phyloP scores from a whole-genome alignment of 2,113 vertebrate species.

The Synodontis membranacea region DNA sequence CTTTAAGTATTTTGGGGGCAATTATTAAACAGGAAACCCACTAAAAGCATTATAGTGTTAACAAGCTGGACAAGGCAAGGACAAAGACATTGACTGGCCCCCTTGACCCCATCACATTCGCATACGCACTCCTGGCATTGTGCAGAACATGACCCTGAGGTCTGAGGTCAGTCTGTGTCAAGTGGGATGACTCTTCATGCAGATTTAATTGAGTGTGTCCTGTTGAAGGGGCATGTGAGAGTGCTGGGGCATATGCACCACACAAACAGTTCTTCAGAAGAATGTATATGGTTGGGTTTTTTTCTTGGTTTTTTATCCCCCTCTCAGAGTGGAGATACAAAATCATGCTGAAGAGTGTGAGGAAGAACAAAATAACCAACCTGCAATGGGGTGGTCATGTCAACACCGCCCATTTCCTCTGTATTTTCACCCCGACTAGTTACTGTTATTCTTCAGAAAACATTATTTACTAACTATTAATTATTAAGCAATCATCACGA shows the following conservation, averaged over 20 bases:
- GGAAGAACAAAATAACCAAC: neutral
- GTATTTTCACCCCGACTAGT: neutral
- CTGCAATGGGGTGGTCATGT: neutral
- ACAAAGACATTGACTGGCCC: slow-evolving; percentile 64
- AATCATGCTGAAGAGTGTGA: slow-evolving; percentile 8
- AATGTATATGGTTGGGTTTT: neutral
- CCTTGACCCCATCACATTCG: slow-evolving; percentile 50
- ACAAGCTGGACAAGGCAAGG: slow-evolving; percentile 62
- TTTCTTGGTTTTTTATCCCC: neutral
- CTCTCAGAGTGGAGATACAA: too few species aligned
- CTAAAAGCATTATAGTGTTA: slow-evolving; percentile 69
- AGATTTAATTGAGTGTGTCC: slow-evolving; percentile 71
- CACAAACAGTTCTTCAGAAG: slow-evolving; percentile 11
- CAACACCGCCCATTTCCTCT: neutral
- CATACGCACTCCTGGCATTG: slow-evolving; percentile 56
- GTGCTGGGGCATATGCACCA: slow-evolving; percentile 38
- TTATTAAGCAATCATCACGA: neutral
- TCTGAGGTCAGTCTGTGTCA: slow-evolving; percentile 53
- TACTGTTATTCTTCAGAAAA: neutral
- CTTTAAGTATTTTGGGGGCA: slow-evolving; percentile 60
- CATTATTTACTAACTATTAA: neutral
- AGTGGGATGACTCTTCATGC: slow-evolving; percentile 64
- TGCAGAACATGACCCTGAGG: slow-evolving; percentile 55
- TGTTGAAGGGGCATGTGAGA: slow-evolving; percentile 60
- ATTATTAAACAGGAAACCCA: slow-evolving; percentile 71